Base-by-base conservation (phyloP, 2,113 vertebrate species). In the Nymphicus hollandicus region DNA sequence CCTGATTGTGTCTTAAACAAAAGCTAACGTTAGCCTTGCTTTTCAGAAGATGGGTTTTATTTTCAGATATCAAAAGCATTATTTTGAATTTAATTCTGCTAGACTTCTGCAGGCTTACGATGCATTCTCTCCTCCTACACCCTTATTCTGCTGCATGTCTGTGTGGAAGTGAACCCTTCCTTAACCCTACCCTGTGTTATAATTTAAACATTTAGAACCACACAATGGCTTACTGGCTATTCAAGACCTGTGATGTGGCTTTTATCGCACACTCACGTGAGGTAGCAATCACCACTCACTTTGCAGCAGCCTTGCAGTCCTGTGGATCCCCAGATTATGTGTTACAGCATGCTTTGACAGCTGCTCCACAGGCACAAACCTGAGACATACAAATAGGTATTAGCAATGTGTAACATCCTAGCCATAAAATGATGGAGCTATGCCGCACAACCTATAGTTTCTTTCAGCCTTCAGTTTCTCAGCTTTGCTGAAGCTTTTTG, bases 281-380 rank as follows among this genome's bases (percentile, higher is more conserved):
- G 81, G 84, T 73, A 81, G 77, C 87, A 73, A 6, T 92, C 73
- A 10, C 73, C 84, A 43, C 68, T 95, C 58, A 68, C 81, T 88
- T 56, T 89, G 81, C 73, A 80, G 78, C 60, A 88, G 77, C 64
- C 81, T 31, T 70, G 84, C 84, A 86, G 58, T 52, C 50, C 37
- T 0, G 0, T 71, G 91, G 65, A 70, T 81, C 68, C 58, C 63
- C 19, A 11, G 90, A 88, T 90, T 87, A 56, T 70, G 78, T 89
- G 79, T 83, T 55, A 74, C 43, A 68, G 11, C 1, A 0, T 70
- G 66, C 82, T 95, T 82, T 87, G 73, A 55, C 78, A 94, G 87
- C 73, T 89, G 73, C 61, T 71, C 73, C 35, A 13, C 17, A 33
- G 66, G 47, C 81, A 68, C 39, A 17, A 76, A 47, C 61, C 85